Percentiles rank a stretch among this genome's conserved stretches.
Conservation (phyloP, 2,888 invertebrate genomes). For the Caenorhabditis sinica region DNA sequence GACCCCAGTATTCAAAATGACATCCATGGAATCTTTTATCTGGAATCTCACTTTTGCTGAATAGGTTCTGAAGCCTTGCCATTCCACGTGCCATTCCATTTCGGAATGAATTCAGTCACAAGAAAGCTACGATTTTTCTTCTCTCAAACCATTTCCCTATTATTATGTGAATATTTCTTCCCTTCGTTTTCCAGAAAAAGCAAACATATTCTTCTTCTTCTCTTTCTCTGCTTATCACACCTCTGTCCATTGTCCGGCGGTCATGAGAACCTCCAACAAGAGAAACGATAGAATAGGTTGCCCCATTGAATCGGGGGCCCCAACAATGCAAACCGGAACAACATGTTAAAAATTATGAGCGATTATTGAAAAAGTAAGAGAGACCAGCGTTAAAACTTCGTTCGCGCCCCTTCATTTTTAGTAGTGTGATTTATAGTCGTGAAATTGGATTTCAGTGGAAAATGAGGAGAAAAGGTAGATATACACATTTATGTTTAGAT, state of each 20-base stretch:
- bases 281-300: background rate
- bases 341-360: constrained; percentile 33
- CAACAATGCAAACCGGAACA: constrained; percentile 29
- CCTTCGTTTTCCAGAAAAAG: background rate
- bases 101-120: no score
- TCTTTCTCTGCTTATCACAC: constrained; percentile 4
- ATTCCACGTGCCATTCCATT: no score
- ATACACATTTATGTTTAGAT: background rate
- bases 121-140: no score
- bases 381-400: constrained; percentile 4
- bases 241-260: constrained; percentile 13
- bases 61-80: no score
- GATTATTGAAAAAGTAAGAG: constrained; percentile 9
- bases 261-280: constrained; percentile 11
- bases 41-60: no score
- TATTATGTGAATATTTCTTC: background rate
- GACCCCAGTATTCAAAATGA: no score
- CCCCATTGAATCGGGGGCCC: background rate
- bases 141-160: background rate
- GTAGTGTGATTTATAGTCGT: constrained; percentile 32
- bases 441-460: constrained; percentile 11
- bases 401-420: constrained; percentile 6
- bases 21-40: no score
- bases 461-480: background rate
- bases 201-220: constrained; percentile 9